These are phyloP conservation scores for Mustela nigripes DNA, from an alignment of 2,113 vertebrate species.

Conservation along the genomic window DNA sequence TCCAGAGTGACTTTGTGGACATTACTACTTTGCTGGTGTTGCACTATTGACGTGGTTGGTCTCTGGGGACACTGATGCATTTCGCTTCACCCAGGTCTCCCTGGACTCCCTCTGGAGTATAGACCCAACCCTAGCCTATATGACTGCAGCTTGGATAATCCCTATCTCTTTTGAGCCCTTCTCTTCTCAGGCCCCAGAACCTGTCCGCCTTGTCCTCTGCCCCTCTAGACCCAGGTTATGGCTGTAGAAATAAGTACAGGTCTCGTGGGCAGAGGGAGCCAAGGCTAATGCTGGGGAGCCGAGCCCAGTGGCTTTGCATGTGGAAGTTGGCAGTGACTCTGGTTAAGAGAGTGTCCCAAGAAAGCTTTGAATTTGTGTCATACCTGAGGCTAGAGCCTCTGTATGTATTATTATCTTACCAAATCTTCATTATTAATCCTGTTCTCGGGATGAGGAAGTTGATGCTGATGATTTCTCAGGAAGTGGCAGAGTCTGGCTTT, in stretches of 20 bases:
- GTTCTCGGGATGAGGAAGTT: not conserved
- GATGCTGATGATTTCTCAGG: not conserved
- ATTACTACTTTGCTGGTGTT: not conserved
- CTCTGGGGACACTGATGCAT: not conserved
- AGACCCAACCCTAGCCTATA: not conserved
- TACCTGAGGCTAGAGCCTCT: not conserved
- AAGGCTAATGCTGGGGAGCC: not conserved
- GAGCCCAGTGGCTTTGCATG: not conserved
- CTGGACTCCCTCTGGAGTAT: not conserved
- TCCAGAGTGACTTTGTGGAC: not conserved
- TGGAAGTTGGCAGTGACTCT: not conserved
- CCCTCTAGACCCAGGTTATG: not conserved
- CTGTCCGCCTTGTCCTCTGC: not conserved
- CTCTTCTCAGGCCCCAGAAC: not conserved
- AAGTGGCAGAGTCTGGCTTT: not conserved
- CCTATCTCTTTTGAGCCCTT: not conserved
- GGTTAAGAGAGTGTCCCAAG: not conserved
- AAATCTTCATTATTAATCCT: not conserved
- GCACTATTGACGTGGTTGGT: not conserved
- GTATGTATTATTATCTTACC: not conserved
- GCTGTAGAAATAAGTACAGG: not conserved
- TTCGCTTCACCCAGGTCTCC: not conserved
- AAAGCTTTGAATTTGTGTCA: slow-evolving; percentile 38
- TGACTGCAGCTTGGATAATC: not conserved
- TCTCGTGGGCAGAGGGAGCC: not conserved